Evolutionary conservation across 1,140 invertebrate species (phyloP).

Genomic region (Drosophila tani): DNA sequence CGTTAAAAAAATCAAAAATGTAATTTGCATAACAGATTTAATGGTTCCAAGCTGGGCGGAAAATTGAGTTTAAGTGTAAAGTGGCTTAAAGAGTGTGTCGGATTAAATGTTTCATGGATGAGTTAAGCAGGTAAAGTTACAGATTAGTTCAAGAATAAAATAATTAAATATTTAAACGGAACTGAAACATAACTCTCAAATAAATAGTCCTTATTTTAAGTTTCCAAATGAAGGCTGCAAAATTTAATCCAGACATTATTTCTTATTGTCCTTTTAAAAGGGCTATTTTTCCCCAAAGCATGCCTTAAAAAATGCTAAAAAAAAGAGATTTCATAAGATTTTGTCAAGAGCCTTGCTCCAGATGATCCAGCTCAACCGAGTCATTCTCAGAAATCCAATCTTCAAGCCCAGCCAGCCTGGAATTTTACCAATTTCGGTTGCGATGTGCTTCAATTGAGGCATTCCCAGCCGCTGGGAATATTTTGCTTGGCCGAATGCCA

Average conservation of each 20-base stretch:
- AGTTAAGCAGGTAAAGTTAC: background rate
- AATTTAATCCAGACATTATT: too few species aligned
- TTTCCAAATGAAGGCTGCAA: too few species aligned
- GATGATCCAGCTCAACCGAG: conserved; percentile 36
- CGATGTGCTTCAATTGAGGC: conserved; percentile 61
- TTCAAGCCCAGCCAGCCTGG: conserved; percentile 31
- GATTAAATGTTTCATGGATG: background rate
- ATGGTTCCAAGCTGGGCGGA: conserved; percentile 29
- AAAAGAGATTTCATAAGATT: background rate
- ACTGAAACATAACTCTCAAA: background rate
- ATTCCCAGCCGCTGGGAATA: conserved; percentile 21
- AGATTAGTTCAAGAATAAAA: background rate
- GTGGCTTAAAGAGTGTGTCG: conserved; percentile 6
- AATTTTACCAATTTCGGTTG: conserved; percentile 18
- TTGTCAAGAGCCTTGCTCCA: conserved; percentile 20
- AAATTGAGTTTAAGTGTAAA: conserved; percentile 13
- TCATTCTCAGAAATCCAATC: conserved; percentile 59
- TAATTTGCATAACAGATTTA: conserved; percentile 81
- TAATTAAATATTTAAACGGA: background rate
- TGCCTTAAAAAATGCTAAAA: background rate
- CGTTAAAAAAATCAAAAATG: conserved; percentile 60
- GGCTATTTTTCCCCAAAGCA: too few species aligned
- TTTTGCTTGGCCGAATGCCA: background rate
- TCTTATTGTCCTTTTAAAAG: too few species aligned
- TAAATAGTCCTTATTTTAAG: too few species aligned